phyloP scores from a whole-genome alignment of 2,797 vertebrate genomes.

The Sebastes oblongus region DNA sequence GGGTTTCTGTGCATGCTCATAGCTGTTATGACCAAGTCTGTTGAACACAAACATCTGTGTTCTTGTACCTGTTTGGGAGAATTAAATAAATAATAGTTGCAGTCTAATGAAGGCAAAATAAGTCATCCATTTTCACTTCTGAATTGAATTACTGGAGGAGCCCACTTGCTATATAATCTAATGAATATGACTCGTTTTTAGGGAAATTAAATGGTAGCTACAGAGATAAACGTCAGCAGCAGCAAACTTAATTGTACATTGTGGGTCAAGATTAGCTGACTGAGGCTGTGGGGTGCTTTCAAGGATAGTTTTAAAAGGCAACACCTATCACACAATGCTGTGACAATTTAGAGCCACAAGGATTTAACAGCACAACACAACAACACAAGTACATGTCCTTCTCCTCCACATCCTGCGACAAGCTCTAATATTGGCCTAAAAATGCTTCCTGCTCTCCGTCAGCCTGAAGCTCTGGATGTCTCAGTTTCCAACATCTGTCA shows the following conservation, averaged over 20 bases:
- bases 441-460: background rate
- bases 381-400: background rate
- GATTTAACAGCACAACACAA: conserved; percentile 13
- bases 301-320: background rate
- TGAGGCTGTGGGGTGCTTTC: background rate
- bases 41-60: background rate
- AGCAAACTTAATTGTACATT: background rate
- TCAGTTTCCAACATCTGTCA: background rate
- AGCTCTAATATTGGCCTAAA: background rate
- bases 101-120: background rate
- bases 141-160: background rate
- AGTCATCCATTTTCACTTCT: background rate
- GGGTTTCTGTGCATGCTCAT: background rate
- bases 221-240: background rate
- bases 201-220: background rate
- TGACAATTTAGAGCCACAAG: conserved; percentile 49
- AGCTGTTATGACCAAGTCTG: background rate
- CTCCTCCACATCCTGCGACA: background rate
- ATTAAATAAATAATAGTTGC: background rate
- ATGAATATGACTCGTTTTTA: background rate
- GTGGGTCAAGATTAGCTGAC: background rate
- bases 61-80: background rate
- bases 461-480: background rate
- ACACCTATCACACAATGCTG: conserved; percentile 51
- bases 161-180: background rate